These are phyloP conservation scores for Copsychus sechellarum DNA, from an alignment of 2,113 vertebrate genomes.

Conservation along the genomic window DNA sequence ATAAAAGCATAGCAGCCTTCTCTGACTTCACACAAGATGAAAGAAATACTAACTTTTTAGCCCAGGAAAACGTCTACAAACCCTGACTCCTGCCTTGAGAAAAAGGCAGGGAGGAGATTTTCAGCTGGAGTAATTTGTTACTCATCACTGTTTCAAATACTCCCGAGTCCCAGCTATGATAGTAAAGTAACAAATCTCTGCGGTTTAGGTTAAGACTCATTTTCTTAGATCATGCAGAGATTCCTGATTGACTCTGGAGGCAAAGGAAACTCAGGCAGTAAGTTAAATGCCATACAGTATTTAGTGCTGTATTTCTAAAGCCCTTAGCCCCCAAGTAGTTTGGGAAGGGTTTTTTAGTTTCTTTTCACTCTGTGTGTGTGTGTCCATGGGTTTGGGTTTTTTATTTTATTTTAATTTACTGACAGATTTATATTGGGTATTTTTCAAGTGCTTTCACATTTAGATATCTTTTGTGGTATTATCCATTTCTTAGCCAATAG, in stretches of 20 bases:
- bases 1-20: background rate
- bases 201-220: background rate
- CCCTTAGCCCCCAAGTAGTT: background rate
- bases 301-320: background rate
- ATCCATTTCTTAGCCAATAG: background rate
- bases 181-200: background rate
- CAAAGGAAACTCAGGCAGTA: background rate
- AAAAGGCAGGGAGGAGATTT: background rate
- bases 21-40: background rate
- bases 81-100: background rate
- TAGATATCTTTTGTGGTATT: background rate
- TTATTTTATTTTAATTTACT: background rate
- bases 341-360: no score
- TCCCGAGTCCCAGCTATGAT: background rate
- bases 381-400: background rate
- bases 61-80: constrained; percentile 10
- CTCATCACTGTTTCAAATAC: background rate
- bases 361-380: background rate
- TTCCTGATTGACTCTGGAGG: background rate
- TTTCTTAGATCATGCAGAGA: background rate
- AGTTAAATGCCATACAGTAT: background rate
- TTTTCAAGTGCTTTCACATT: background rate
- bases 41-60: constrained; percentile 11
- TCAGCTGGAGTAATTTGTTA: background rate
- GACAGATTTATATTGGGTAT: background rate